These are phyloP conservation scores for Minunthozetes semirufus DNA, from an alignment of 2,888 invertebrate genomes.

Conservation along the genomic window DNA sequence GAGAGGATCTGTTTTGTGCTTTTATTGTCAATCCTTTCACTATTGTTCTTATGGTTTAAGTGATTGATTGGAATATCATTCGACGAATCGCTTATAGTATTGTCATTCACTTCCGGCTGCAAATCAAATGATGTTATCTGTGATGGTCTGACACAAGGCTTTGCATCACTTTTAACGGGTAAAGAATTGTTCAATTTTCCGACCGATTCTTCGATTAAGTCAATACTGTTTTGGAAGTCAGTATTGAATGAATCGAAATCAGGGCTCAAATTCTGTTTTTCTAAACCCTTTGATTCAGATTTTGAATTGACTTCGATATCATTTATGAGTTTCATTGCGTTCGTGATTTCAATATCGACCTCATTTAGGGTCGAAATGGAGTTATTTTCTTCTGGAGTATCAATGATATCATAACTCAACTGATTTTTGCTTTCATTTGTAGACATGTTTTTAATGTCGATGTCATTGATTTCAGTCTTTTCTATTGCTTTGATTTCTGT, in stretches of 20 bases:
- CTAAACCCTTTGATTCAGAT: not conserved
- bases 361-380: not conserved
- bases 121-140: too few species aligned
- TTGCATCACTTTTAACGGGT: too few species aligned
- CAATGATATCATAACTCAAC: not conserved
- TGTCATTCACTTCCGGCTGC: too few species aligned
- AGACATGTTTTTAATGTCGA: not conserved
- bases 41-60: too few species aligned
- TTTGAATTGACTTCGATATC: slow-evolving; percentile 6
- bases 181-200: too few species aligned
- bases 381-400: not conserved
- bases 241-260: not conserved
- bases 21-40: not conserved
- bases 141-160: too few species aligned
- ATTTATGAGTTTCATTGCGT: slow-evolving; percentile 20
- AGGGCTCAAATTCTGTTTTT: not conserved
- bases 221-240: not conserved
- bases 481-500: not conserved
- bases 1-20: not conserved
- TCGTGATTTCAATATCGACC: not conserved
- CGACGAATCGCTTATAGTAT: too few species aligned
- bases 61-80: too few species aligned
- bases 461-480: not conserved
- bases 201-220: too few species aligned
- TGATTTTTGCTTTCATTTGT: not conserved